phyloP scores from a whole-genome alignment of 1,140 invertebrate species.

The Drosophila suzukii region DNA sequence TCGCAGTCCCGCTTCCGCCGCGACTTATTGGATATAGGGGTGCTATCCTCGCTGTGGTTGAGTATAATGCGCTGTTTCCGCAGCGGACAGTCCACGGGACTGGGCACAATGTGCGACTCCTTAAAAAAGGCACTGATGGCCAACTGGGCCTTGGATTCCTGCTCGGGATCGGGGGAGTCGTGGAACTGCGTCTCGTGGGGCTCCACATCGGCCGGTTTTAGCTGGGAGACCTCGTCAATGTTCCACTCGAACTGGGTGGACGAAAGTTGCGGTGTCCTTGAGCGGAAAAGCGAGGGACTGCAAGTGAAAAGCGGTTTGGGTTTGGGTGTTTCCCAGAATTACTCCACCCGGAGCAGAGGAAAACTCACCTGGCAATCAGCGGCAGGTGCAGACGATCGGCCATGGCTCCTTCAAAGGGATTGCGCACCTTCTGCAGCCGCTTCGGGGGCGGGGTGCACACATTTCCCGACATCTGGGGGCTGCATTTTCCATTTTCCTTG shows the following conservation, averaged over 20 bases:
- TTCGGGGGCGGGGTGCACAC: slow-evolving; percentile 80
- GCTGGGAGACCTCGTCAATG: slow-evolving; percentile 85
- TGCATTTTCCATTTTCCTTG: slow-evolving; percentile 54
- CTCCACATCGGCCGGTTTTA: slow-evolving; percentile 86
- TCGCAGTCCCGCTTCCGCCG: slow-evolving; percentile 60
- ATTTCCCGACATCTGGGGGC: slow-evolving; percentile 52
- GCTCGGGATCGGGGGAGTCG: slow-evolving; percentile 85
- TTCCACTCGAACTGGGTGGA: slow-evolving; percentile 86
- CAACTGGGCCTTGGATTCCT: slow-evolving; percentile 85
- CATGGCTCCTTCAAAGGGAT: slow-evolving; percentile 77
- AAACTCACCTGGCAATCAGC: slow-evolving; percentile 76
- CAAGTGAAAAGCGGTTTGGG: not conserved
- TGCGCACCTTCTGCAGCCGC: slow-evolving; percentile 70
- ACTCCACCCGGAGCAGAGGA: no score
- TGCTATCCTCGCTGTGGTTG: slow-evolving; percentile 56
- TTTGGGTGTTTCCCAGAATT: not conserved
- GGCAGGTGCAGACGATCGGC: slow-evolving; percentile 80
- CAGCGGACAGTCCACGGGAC: slow-evolving; percentile 84
- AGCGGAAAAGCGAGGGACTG: slow-evolving; percentile 80
- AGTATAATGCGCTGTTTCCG: slow-evolving; percentile 79
- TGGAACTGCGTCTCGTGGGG: slow-evolving; percentile 85
- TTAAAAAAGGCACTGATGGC: slow-evolving; percentile 86
- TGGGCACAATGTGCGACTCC: slow-evolving; percentile 85
- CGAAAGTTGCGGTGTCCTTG: slow-evolving; percentile 76
- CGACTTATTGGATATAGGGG: slow-evolving; percentile 71